Base-by-base conservation (phyloP, 2,113 vertebrate genomes). In the Coryphaenoides rupestris region DNA sequence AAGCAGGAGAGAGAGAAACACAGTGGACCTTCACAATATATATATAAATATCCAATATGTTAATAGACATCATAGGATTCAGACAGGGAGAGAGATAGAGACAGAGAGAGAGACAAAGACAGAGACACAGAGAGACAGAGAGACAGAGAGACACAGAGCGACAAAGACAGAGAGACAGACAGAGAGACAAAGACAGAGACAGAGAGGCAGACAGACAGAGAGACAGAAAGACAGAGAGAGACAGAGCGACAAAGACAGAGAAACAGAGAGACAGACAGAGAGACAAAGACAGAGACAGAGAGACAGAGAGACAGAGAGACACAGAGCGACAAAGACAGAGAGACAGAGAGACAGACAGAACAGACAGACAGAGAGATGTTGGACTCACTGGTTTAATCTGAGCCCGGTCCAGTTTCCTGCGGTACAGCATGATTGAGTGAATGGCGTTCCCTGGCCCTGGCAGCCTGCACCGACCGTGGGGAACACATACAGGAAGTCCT, bases 371-470 rank as follows among this genome's bases (percentile, higher is more conserved):
- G n/a, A n/a, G 14, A 67, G 58, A 62, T 22, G 40, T 12, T 15
- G 1, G 1, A 90, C 94, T 52, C 85, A 99, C 97, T n/a, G 97
- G 97, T 70, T 95, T 94, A 75, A 99, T 90, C 74, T 99, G 95
- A 55, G 96, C 95, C 58, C 97, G 85, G 89, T 99, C 97, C 72
- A 99, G 89, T 78, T 93, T 93, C 63, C 93, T 94, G 52, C 96
- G 87, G 80, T 99, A 99, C 3, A 96, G 86, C 86, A 99, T 91
- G 72, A 93, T 89, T 49, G 95, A 84, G 19, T 98, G 95, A 79
- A 98, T 94, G 73, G 91, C 76, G 21, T 99, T 98, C 50, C 94
- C 96, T n/a, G n/a, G 97, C 95, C 72, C 96, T 88, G 21, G 97
- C 96, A 0, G 96, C 94, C 87, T 96, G 97, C 19, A 95, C 46